phyloP scores from a whole-genome alignment of 2,888 invertebrate species.

The Tetheella fluctuosa region DNA sequence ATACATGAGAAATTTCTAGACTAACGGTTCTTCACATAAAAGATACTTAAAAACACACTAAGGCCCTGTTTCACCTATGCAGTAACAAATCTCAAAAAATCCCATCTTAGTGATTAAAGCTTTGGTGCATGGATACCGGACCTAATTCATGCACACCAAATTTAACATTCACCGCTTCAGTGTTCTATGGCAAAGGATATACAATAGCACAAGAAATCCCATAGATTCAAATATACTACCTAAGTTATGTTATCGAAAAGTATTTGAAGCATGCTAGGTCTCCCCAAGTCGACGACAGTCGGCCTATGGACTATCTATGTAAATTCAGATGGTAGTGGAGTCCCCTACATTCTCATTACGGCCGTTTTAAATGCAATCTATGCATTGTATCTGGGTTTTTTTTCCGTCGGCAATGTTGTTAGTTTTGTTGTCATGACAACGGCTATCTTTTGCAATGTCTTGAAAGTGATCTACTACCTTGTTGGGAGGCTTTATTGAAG shows the following conservation, averaged over 20 bases:
- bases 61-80: too few relatives aligned
- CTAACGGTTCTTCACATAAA: too few relatives aligned
- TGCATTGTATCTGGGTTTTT: conserved; percentile 77
- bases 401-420: conserved; percentile 72
- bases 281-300: conserved; percentile 30
- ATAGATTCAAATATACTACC: neutral
- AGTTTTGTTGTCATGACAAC: conserved; percentile 60
- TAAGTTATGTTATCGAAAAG: conserved; percentile 7
- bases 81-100: too few relatives aligned
- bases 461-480: conserved; percentile 33
- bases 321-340: conserved; percentile 62
- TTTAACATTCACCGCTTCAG: too few relatives aligned
- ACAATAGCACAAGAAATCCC: too few relatives aligned
- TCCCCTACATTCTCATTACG: conserved; percentile 65
- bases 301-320: conserved; percentile 68
- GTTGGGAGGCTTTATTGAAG: neutral
- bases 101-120: too few relatives aligned
- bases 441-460: conserved; percentile 58
- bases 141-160: too few relatives aligned
- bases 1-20: too few relatives aligned
- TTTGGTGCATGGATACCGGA: too few relatives aligned
- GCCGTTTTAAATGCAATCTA: conserved; percentile 81
- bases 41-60: too few relatives aligned
- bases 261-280: conserved; percentile 19
- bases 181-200: neutral